Base-by-base conservation (phyloP, 2,888 invertebrate genomes). In the Tachina lurida region DNA sequence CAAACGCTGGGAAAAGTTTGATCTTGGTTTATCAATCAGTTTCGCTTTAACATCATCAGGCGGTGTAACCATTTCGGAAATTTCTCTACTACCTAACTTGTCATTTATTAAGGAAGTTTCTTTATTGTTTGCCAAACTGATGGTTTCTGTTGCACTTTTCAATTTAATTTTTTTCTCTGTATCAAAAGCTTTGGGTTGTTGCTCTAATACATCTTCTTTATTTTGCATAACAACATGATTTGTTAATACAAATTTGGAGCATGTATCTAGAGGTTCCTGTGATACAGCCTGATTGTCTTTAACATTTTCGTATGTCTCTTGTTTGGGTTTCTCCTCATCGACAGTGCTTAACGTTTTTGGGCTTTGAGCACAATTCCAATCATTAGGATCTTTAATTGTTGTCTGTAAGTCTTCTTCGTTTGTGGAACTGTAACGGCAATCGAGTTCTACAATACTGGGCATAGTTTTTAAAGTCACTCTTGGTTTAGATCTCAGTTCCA, bases 351-450 rank as follows among this genome's bases (percentile, higher is more conserved):
- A 67, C 5, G 12, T 17, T 0, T 52, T 68, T 15, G 58, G 4
- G 15, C 3, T 19, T 56, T 31, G 71, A n/a, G 62, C 22, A 0
- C 8, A n/a, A 41, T 47, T 39, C 47, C 47, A 67, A 43, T 49
- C 7, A 49, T 47, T 12, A 12, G n/a, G 91, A 90, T 95, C 95
- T 73, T 95, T 93, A 65, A 95, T 94, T 0, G 95, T 95, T 92
- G 95, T 94, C 79, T 95, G 95, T 0, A 96, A 95, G 89, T 96
- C 96, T 87, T 95, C 95, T 88, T 95, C 95, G 89, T 95, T 95
- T 79, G 96, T 95, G 0, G 95, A 95, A 67, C 95, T 95, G 88
- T 95, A 95, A 90, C 95, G 94, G 75, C 95, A 94, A 17, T 95
- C 94, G 73, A 94, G 93, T 92, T 91, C 91, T 81, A 90, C 91